phyloP scores from a whole-genome alignment of 2,888 invertebrate genomes.

The Palloptera scutellata region DNA sequence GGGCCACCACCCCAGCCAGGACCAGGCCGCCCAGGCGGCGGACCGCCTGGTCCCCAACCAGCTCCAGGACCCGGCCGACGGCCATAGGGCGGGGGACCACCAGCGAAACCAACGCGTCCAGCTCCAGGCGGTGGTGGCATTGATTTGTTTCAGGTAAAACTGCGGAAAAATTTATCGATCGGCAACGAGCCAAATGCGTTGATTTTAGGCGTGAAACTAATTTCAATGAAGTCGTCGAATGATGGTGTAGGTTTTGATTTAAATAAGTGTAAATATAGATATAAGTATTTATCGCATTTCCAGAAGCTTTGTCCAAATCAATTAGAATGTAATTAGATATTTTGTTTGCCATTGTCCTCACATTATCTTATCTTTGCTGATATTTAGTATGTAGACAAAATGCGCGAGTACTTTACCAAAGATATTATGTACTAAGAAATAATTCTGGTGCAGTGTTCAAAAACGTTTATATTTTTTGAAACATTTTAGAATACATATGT shows the following conservation, averaged over 20 bases:
- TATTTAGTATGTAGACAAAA: too few relatives aligned
- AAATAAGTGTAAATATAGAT: not conserved
- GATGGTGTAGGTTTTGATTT: not conserved
- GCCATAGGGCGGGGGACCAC: conserved; percentile 30
- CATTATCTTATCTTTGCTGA: too few relatives aligned
- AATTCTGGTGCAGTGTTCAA: too few relatives aligned
- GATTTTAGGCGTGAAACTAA: conserved; percentile 4
- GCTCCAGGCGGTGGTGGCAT: conserved; percentile 23
- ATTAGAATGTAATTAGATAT: conserved; percentile 5
- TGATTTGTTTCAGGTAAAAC: not conserved
- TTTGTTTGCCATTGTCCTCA: too few relatives aligned
- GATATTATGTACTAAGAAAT: too few relatives aligned
- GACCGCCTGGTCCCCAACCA: conserved; percentile 17
- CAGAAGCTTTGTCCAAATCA: not conserved
- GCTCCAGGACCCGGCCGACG: conserved; percentile 15
- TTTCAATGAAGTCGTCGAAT: conserved; percentile 1
- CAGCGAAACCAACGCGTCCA: conserved; percentile 19
- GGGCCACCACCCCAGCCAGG: conserved; percentile 15
- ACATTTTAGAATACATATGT: too few relatives aligned
- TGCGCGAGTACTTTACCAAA: too few relatives aligned
- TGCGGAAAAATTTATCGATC: not conserved
- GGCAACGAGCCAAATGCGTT: not conserved
- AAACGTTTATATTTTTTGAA: too few relatives aligned
- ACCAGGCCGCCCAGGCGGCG: conserved; percentile 12
- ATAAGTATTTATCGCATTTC: not conserved